Evolutionary conservation across 2,888 invertebrate species (phyloP).

Genomic region (Byasa hedistus): DNA sequence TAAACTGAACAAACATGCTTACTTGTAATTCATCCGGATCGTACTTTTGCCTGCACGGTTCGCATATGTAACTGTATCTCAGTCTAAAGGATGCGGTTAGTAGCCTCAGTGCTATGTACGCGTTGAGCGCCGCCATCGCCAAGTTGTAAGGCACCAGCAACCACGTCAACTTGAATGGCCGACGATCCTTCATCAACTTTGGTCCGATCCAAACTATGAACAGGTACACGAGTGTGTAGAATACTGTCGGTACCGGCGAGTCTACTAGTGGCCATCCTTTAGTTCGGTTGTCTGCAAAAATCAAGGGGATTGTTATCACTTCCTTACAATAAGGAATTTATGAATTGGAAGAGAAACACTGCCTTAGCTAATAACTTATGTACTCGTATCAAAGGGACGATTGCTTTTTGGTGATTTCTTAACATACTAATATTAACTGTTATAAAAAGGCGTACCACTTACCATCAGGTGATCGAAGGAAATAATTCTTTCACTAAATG

Average conservation of each 20-base stretch:
- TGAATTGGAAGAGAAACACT: neutral
- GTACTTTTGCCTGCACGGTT: constrained; percentile 88
- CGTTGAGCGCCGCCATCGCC: constrained; percentile 89
- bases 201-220: constrained; percentile 90
- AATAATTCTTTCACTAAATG: too few relatives aligned
- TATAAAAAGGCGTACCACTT: too few relatives aligned
- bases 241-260: constrained; percentile 86
- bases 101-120: constrained; percentile 89
- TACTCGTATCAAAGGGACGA: too few relatives aligned
- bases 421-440: neutral
- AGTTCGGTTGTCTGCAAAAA: constrained; percentile 85
- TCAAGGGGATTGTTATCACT: neutral
- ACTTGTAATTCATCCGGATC: constrained; percentile 91
- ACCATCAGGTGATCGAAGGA: too few relatives aligned
- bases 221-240: constrained; percentile 86
- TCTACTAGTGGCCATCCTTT: constrained; percentile 92
- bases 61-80: constrained; percentile 91
- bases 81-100: constrained; percentile 86
- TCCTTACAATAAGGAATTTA: neutral
- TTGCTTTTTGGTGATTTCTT: neutral
- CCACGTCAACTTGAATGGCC: constrained; percentile 87
- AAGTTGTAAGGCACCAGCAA: constrained; percentile 91
- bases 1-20: constrained; percentile 44
- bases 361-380: too few relatives aligned
- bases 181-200: constrained; percentile 87